These are phyloP conservation scores for Ailurus styani DNA, from an alignment of 2,113 vertebrate species.

Conservation along the genomic window DNA sequence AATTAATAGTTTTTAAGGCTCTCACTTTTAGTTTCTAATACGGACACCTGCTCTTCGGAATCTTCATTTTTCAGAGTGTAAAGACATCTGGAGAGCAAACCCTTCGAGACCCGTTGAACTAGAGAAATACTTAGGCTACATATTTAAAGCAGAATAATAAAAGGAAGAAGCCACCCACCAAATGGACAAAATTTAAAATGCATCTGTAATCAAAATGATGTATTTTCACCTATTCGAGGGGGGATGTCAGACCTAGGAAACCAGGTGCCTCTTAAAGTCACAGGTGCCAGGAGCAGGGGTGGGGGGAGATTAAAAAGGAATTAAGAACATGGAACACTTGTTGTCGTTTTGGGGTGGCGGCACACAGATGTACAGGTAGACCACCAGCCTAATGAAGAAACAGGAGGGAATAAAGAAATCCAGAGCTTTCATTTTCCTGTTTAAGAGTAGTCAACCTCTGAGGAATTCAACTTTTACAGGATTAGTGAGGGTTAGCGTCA, in stretches of 20 bases:
- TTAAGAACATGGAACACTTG: background rate
- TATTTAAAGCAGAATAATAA: background rate
- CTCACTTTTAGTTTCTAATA: background rate
- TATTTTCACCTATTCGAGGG: background rate
- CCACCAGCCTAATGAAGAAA: background rate
- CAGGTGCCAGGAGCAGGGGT: fast-evolving
- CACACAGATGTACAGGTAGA: background rate
- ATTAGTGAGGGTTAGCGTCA: background rate
- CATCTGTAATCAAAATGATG: background rate
- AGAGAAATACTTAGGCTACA: background rate
- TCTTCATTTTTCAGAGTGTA: background rate
- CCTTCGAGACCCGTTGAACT: background rate
- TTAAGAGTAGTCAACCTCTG: background rate
- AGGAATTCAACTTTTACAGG: background rate
- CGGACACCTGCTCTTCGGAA: background rate
- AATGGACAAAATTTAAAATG: background rate
- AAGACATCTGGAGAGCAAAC: background rate
- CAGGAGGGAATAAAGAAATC: background rate
- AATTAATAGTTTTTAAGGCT: background rate
- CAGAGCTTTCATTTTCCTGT: background rate
- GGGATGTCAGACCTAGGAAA: background rate
- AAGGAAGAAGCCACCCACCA: background rate
- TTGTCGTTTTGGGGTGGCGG: background rate
- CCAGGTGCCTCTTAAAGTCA: background rate
- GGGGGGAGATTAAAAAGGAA: background rate